Conservation (phyloP, 1,140 invertebrate species). For the Trypoxylus dichotomus region DNA sequence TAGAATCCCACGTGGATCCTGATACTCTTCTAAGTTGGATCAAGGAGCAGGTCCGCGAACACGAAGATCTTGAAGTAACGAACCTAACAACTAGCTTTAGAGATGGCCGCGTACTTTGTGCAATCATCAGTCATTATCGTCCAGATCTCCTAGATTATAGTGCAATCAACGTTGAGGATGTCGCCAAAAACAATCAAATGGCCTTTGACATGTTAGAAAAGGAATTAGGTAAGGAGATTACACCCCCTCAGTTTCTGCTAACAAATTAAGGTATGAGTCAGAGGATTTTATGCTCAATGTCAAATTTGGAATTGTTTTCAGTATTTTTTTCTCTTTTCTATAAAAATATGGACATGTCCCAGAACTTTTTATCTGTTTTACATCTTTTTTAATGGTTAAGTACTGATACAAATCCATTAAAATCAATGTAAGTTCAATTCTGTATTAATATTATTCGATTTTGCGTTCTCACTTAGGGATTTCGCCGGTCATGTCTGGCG, state of each 20-base stretch:
- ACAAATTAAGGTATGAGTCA: too few relatives aligned
- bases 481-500: slow-evolving; percentile 78
- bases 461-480: slow-evolving; percentile 60
- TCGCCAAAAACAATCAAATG: slow-evolving; percentile 69
- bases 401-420: too few relatives aligned
- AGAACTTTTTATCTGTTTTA: too few relatives aligned
- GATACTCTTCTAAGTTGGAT: slow-evolving; percentile 78
- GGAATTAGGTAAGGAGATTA: slow-evolving; percentile 56
- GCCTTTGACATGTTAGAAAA: slow-evolving; percentile 81
- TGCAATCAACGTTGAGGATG: slow-evolving; percentile 66
- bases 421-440: too few relatives aligned
- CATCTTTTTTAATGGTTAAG: too few relatives aligned
- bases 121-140: slow-evolving; percentile 82
- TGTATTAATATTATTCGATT: neutral
- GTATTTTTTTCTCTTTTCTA: too few relatives aligned
- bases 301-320: too few relatives aligned
- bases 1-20: slow-evolving; percentile 68
- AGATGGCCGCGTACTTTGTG: slow-evolving; percentile 77
- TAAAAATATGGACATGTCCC: too few relatives aligned
- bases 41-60: slow-evolving; percentile 69
- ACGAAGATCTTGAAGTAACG: slow-evolving; percentile 66
- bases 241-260: too few relatives aligned
- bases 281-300: too few relatives aligned
- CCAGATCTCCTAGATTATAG: slow-evolving; percentile 84
- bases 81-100: slow-evolving; percentile 75